A percentile compares a stretch with the other conserved stretches of the same genome.
These are phyloP conservation scores for Microtus pennsylvanicus DNA, from an alignment of 2,113 vertebrate genomes.

Conservation along the genomic window DNA sequence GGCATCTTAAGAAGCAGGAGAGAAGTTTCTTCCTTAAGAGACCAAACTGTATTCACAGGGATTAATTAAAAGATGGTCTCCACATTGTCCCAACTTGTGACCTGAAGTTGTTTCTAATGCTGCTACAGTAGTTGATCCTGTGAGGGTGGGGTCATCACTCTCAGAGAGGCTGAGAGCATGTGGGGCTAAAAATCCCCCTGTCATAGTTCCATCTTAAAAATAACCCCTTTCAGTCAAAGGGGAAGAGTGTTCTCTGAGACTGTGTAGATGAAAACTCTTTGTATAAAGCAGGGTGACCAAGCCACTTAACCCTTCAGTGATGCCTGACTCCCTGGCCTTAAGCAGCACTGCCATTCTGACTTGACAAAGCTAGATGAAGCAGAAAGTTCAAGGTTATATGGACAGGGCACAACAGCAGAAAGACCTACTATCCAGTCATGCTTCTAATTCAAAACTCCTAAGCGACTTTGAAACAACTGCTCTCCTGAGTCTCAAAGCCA, in stretches of 20 bases:
- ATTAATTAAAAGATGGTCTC: conserved; percentile 12
- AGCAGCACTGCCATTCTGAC: not conserved
- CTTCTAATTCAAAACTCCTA: not conserved
- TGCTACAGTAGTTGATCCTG: not conserved
- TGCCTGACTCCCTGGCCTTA: not conserved
- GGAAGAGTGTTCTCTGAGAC: not conserved
- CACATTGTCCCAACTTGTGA: not conserved
- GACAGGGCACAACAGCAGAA: not conserved
- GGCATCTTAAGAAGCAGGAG: not conserved
- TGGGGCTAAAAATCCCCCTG: fast-evolving
- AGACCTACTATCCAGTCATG: fast-evolving
- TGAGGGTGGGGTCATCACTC: not conserved
- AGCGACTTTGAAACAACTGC: not conserved
- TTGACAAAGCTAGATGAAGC: not conserved
- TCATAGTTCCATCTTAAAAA: not conserved
- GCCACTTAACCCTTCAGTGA: not conserved
- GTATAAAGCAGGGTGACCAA: not conserved
- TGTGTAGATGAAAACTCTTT: not conserved
- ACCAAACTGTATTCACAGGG: not conserved
- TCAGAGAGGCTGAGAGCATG: not conserved
- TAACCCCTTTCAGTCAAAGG: not conserved
- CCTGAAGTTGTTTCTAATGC: not conserved
- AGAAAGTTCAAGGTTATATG: no score
- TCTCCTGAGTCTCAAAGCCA: not conserved
- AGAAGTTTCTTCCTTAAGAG: conserved; percentile 7